A percentile compares a stretch with the other conserved stretches of the same genome.
These are phyloP conservation scores for Byasa hedistus DNA, from an alignment of 2,888 invertebrate genomes.

Conservation along the genomic window DNA sequence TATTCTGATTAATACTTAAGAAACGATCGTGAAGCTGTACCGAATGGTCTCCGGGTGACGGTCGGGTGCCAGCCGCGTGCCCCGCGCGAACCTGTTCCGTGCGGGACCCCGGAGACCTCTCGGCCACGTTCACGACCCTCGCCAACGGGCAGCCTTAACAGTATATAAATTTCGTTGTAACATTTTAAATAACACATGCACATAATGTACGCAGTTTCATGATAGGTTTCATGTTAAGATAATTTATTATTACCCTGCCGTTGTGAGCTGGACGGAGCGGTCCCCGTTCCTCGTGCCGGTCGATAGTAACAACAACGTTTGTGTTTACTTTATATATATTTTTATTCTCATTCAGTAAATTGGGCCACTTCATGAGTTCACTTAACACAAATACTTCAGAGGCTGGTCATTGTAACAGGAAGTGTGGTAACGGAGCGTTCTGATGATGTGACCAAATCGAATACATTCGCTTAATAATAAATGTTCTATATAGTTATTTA, in stretches of 20 bases:
- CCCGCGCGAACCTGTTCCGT: conserved; percentile 30
- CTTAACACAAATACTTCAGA: conserved; percentile 22
- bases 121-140: conserved; percentile 20
- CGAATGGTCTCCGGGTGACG: too few species aligned
- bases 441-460: conserved; percentile 74
- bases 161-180: not conserved
- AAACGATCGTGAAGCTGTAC: conserved; percentile 38
- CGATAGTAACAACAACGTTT: conserved; percentile 16
- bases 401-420: conserved; percentile 26
- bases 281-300: too few species aligned
- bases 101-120: conserved; percentile 23
- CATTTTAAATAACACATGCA: conserved; percentile 21
- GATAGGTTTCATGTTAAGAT: conserved; percentile 42
- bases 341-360: conserved; percentile 23
- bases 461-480: conserved; percentile 78
- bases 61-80: not conserved
- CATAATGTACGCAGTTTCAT: conserved; percentile 42
- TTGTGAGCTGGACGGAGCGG: too few species aligned
- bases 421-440: conserved; percentile 38
- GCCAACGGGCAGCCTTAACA: conserved; percentile 31
- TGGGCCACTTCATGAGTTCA: conserved; percentile 27
- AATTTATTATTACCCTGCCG: conserved; percentile 38
- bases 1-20: conserved; percentile 62
- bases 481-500: conserved; percentile 79
- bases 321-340: conserved; percentile 34